A percentile compares a stretch with the other conserved stretches of the same genome.
These are phyloP conservation scores for Drosophila erecta DNA, from an alignment of 1,140 invertebrate species.

Conservation along the genomic window DNA sequence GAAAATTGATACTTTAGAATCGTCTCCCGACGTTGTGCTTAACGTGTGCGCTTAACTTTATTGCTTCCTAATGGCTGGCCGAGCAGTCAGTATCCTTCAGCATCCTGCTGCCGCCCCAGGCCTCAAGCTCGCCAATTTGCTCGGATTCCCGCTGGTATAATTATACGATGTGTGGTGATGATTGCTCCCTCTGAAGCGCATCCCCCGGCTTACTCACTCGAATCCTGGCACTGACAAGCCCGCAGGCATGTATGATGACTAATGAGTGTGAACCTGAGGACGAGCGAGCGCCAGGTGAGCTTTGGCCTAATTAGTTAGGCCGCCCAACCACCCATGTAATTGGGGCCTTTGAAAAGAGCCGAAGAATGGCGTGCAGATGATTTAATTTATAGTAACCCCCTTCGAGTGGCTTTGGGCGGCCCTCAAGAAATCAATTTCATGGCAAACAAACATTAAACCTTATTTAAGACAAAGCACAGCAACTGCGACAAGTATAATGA, in stretches of 20 bases:
- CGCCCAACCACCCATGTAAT: constrained; percentile 52
- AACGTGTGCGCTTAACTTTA: constrained; percentile 67
- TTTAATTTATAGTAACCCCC: constrained; percentile 25
- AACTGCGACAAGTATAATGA: constrained; percentile 72
- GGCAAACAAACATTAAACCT: constrained; percentile 78
- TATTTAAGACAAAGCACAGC: constrained; percentile 75
- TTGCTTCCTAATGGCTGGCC: constrained; percentile 71
- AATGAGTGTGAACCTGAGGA: constrained; percentile 34
- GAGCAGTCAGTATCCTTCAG: constrained; percentile 8
- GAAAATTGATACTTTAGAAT: constrained; percentile 16
- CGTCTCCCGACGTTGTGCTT: constrained; percentile 30
- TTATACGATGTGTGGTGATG: constrained; percentile 53
- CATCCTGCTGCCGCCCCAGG: constrained; percentile 12
- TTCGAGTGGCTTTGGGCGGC: neutral
- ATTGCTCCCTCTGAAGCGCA: constrained; percentile 1
- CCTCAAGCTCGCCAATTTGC: constrained; percentile 52
- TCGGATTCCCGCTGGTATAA: constrained; percentile 77
- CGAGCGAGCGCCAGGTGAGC: constrained; percentile 60
- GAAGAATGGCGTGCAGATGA: constrained; percentile 15
- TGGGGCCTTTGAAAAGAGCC: constrained; percentile 32
- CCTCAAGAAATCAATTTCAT: constrained; percentile 75
- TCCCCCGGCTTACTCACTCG: neutral
- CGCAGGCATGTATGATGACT: constrained; percentile 51
- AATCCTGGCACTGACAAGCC: constrained; percentile 46
- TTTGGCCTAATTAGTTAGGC: constrained; percentile 70